These are phyloP conservation scores for Porites rus DNA, from an alignment of 92 coral and sea anemone genomes.

Conservation along the genomic window DNA sequence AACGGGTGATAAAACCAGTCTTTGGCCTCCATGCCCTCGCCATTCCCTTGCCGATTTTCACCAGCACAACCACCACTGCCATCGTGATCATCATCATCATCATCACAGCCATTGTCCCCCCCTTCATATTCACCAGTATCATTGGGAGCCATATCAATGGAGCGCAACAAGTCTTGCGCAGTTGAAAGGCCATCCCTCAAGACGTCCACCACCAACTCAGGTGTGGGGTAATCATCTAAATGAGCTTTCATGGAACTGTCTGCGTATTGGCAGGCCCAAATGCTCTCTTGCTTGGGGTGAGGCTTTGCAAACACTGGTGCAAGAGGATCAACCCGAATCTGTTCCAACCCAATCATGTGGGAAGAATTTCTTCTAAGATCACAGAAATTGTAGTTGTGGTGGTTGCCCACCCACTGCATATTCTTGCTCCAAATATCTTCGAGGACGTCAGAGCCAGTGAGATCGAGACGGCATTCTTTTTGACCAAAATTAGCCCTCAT, in stretches of 20 bases:
- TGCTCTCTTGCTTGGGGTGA: slow-evolving; percentile 65
- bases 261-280: slow-evolving; percentile 56
- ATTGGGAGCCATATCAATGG: slow-evolving; percentile 36
- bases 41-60: no score
- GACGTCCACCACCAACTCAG: slow-evolving; percentile 35
- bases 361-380: slow-evolving; percentile 51
- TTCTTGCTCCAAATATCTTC: slow-evolving; percentile 68
- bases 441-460: slow-evolving; percentile 44
- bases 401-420: slow-evolving; percentile 74
- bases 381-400: slow-evolving; percentile 69
- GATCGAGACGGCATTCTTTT: slow-evolving; percentile 40
- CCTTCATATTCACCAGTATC: neutral
- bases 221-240: slow-evolving; percentile 18
- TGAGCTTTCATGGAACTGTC: slow-evolving; percentile 48
- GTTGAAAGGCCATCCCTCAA: slow-evolving; percentile 44
- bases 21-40: neutral
- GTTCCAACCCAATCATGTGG: slow-evolving; percentile 67
- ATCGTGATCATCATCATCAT: neutral
- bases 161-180: slow-evolving; percentile 16
- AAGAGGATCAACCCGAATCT: slow-evolving; percentile 50
- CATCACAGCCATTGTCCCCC: slow-evolving; percentile 5
- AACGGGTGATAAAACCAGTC: slow-evolving; percentile 38
- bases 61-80: no score
- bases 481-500: slow-evolving; percentile 64
- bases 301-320: slow-evolving; percentile 63